Percentiles rank a stretch among this genome's conserved stretches.
phyloP scores from a whole-genome alignment of 2,888 invertebrate genomes.

The Trissoscelio sp. region DNA sequence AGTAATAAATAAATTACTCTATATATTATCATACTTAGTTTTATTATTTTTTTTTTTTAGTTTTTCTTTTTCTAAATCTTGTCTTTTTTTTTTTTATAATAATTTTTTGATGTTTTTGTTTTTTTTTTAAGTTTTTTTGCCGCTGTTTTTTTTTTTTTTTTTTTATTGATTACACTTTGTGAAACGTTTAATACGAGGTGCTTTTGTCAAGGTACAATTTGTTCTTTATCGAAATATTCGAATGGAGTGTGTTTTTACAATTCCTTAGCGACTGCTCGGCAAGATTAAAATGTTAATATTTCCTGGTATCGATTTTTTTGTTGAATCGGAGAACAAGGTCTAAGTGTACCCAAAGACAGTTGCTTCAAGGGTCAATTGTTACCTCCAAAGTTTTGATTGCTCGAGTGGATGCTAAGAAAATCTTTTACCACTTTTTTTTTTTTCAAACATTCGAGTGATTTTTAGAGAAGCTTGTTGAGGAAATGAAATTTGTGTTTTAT shows the following conservation, averaged over 20 bases:
- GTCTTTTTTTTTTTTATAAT: no score
- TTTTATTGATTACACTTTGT: no score
- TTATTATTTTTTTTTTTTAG: background rate
- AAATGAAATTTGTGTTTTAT: conserved; percentile 9
- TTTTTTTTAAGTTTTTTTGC: no score
- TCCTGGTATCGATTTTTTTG: conserved; percentile 22
- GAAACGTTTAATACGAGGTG: no score
- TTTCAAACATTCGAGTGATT: conserved; percentile 22
- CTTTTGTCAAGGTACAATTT: no score
- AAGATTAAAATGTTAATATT: conserved; percentile 37
- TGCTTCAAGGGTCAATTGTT: conserved; percentile 40
- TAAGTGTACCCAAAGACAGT: conserved; percentile 15
- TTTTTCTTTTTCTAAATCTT: no score
- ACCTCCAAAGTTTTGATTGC: conserved; percentile 40
- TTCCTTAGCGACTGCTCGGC: background rate
- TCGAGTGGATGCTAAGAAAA: conserved; percentile 18
- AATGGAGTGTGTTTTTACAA: conserved; percentile 4
- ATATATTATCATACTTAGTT: no score
- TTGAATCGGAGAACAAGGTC: conserved; percentile 2
- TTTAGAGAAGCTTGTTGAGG: background rate
- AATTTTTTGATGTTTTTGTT: no score
- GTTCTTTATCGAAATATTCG: background rate
- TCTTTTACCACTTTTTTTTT: background rate
- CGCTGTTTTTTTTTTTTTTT: no score
- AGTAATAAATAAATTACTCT: no score